Conservation (phyloP, 2,113 vertebrate genomes). For the Spea multiplicata region DNA sequence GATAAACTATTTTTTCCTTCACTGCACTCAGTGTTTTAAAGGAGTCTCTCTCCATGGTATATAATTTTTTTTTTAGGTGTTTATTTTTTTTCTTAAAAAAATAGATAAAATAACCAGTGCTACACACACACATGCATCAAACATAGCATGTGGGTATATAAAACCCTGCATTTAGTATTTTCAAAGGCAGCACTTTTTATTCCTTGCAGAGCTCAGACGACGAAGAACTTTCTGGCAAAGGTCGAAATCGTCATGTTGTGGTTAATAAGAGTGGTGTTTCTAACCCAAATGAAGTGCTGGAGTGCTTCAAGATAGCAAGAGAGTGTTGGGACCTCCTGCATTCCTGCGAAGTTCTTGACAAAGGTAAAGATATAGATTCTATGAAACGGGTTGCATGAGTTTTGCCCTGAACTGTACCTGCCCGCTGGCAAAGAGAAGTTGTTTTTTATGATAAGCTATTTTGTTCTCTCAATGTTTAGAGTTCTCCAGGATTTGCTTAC, state of each 20-base stretch:
- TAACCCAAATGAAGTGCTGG: conserved; percentile 83
- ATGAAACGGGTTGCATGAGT: too few relatives aligned
- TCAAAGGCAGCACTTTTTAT: conserved; percentile 15
- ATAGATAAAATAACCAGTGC: too few relatives aligned
- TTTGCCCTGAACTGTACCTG: too few relatives aligned
- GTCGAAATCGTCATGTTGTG: conserved; percentile 81
- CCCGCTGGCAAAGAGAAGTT: too few relatives aligned
- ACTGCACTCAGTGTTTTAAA: too few relatives aligned
- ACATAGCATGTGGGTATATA: too few relatives aligned
- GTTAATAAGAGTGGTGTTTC: conserved; percentile 85
- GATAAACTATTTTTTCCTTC: too few relatives aligned
- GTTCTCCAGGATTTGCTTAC: conserved; percentile 89
- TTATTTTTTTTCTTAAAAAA: too few relatives aligned
- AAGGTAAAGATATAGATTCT: conserved; percentile 64
- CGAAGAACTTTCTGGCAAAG: conserved; percentile 85
- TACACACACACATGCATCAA: too few relatives aligned
- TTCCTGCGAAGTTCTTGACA: conserved; percentile 86
- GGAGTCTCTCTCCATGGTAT: too few relatives aligned
- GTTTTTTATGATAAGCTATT: not conserved
- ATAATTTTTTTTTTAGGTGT: too few relatives aligned
- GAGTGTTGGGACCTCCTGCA: conserved; percentile 96
- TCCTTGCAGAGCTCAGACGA: conserved; percentile 91
- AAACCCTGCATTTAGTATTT: too few relatives aligned
- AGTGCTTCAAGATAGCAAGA: conserved; percentile 87
- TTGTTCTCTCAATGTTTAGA: conserved; percentile 61